Evolutionary conservation across 2,797 vertebrate species (phyloP).

Genomic region (Allobates femoralis): DNA sequence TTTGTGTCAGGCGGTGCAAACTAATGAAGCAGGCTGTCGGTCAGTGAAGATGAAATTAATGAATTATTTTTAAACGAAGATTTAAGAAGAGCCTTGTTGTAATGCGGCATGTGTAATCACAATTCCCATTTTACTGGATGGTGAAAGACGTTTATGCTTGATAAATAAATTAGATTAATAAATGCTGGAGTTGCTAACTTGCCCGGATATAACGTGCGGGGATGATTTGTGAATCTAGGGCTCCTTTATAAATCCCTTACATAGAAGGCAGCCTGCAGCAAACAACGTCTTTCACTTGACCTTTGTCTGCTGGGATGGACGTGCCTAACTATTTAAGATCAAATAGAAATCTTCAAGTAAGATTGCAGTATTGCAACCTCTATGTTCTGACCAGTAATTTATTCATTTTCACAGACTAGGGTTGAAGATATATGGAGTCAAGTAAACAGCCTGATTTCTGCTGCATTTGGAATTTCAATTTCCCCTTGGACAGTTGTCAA

Average conservation of each 20-base stretch:
- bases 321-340: slow-evolving; percentile 14
- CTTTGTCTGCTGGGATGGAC: slow-evolving; percentile 37
- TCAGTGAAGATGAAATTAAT: slow-evolving; percentile 8
- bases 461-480: slow-evolving; percentile 58
- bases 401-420: slow-evolving; percentile 45
- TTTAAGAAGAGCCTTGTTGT: slow-evolving; percentile 6
- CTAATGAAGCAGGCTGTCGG: slow-evolving; percentile 11
- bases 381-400: slow-evolving; percentile 36
- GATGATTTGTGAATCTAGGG: slow-evolving; percentile 34
- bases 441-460: slow-evolving; percentile 29
- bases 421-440: slow-evolving; percentile 35
- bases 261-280: slow-evolving; percentile 20
- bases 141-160: slow-evolving; percentile 15
- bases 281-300: slow-evolving; percentile 51
- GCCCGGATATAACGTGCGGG: background rate
- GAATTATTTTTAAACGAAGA: slow-evolving; percentile 15
- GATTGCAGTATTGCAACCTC: background rate
- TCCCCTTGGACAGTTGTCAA: slow-evolving; percentile 59
- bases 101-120: slow-evolving; percentile 30
- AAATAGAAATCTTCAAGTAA: slow-evolving; percentile 29
- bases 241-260: background rate
- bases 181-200: slow-evolving; percentile 3
- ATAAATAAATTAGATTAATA: slow-evolving; percentile 46
- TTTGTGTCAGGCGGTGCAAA: slow-evolving; percentile 8
- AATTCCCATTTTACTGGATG: background rate